Conservation (phyloP, 2,797 vertebrate species). For the Acrocephalus scirpaceus region DNA sequence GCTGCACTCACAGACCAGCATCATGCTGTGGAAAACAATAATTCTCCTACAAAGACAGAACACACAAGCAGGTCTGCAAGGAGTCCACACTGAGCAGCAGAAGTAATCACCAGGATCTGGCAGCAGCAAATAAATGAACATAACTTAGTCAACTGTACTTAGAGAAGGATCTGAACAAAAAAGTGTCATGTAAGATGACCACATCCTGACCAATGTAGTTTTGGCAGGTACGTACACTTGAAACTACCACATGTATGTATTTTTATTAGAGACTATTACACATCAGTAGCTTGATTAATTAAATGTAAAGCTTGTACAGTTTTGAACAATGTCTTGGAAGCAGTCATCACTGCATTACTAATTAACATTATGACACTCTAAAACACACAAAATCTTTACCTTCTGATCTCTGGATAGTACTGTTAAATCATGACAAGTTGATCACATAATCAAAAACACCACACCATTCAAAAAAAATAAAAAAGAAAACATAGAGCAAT, state of each 20-base stretch:
- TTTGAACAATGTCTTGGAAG: neutral
- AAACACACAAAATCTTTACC: neutral
- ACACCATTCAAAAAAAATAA: neutral
- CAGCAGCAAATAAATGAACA: neutral
- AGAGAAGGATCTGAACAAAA: neutral
- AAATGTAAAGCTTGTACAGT: neutral
- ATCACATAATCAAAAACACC: neutral
- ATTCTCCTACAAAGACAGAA: neutral
- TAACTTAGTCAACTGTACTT: neutral
- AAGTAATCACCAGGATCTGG: neutral
- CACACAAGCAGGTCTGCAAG: neutral
- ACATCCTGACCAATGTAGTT: neutral
- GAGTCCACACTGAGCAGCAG: neutral
- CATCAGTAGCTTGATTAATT: neutral
- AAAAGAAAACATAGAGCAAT: accelerated
- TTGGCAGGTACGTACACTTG: neutral
- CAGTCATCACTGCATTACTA: neutral
- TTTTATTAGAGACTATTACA: neutral
- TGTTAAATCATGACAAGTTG: neutral
- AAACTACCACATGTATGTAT: neutral
- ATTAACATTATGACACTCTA: neutral
- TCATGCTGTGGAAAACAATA: neutral
- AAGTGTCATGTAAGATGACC: neutral
- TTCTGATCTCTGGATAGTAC: neutral
- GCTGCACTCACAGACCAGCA: neutral